Base-by-base conservation (phyloP, 1,140 invertebrate species). In the Aphelinus certus region DNA sequence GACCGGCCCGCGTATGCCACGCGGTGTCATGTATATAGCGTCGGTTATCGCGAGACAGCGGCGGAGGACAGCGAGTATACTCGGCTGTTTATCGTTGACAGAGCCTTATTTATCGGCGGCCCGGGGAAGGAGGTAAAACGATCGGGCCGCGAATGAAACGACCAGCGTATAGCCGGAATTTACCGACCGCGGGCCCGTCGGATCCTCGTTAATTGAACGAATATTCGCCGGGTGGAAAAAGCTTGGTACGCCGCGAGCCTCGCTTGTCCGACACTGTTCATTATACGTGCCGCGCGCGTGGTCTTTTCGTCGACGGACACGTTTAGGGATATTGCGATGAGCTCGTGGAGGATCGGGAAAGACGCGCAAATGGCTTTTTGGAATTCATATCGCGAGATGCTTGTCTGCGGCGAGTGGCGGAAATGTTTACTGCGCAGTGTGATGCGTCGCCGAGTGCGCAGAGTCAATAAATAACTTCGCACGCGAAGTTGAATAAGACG, bases 31-130 rank as follows among this genome's bases (percentile, higher is more conserved):
- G 58, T 72, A 64, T 7, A 51, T 57, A 43, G 10, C 48, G n/a
- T n/a, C n/a, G 46, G 58, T 74, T 74, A 62, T 74, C 64, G 56
- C 63, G 51, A 26, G 26, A 26, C 26, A 26, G 26, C 26, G 26
- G 26, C 26, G 26, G 26, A 57, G 60, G 4, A 3, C 3, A 3
- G 42, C 4, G 5, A 48, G 46, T 65, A 65, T 49, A 65, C 3
- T 61, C 43, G 42, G 9, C 45, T 46, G 55, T 73, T 73, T 73
- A 73, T 73, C 71, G 71, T 48, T 51, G 64, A 64, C 53, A 47
- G 47, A 6, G 48, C 47, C 9, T 48, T 73, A 67, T 67, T 67
- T 73, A 73, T 58, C 47, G 42, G 71, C 43, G 3, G 51, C 60
- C 42, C 6, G 26, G 60, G 60, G 4, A 26, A 26, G 26, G 26